Conservation (phyloP, 2,113 vertebrate genomes). For the Vulpes lagopus region DNA sequence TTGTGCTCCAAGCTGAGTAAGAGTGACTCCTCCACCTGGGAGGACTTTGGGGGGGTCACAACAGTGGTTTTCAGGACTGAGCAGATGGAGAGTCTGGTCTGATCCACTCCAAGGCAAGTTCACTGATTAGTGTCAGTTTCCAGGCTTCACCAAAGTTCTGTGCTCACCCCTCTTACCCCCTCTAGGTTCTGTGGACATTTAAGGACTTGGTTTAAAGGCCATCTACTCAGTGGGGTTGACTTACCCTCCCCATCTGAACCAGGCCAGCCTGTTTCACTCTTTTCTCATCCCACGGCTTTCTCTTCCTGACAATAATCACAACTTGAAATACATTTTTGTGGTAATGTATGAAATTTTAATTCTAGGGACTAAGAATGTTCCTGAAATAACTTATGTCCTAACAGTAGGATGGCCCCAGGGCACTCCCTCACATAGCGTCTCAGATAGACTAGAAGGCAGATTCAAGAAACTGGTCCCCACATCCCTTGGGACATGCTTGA, state of each 20-base stretch:
- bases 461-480: not conserved
- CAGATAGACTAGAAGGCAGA: not conserved
- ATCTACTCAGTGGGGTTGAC: not conserved
- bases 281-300: not conserved
- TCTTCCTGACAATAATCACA: not conserved
- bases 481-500: not conserved
- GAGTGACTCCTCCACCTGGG: too few relatives aligned
- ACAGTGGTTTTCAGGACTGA: not conserved
- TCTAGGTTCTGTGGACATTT: not conserved
- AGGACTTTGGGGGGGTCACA: not conserved
- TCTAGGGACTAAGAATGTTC: not conserved
- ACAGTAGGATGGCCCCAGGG: not conserved
- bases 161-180: not conserved
- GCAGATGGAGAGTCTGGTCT: not conserved
- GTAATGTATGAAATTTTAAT: not conserved
- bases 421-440: not conserved
- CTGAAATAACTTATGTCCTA: not conserved
- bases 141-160: not conserved
- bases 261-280: not conserved
- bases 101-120: fast-evolving
- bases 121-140: not conserved
- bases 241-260: not conserved
- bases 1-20: not conserved
- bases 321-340: not conserved
- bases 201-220: not conserved